A percentile compares a stretch with the other conserved stretches of the same genome.
phyloP scores from a whole-genome alignment of 1,140 invertebrate species.

The Vanessa tameamea region DNA sequence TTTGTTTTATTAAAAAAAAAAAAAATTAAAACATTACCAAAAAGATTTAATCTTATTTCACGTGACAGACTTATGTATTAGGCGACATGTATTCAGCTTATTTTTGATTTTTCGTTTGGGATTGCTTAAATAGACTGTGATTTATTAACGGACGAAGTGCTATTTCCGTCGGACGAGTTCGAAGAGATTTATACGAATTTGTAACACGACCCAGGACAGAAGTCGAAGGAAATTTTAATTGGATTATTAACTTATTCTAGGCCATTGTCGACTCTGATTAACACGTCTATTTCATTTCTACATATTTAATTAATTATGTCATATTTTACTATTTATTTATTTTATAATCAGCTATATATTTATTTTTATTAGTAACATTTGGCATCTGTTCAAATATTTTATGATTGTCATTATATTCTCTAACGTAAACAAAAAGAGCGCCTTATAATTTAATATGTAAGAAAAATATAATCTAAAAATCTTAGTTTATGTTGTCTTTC shows the following conservation, averaged over 20 bases:
- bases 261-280: constrained; percentile 34
- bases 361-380: background rate
- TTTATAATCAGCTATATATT: background rate
- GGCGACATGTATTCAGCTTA: constrained; percentile 62
- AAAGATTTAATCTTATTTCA: constrained; percentile 32
- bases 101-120: constrained; percentile 76
- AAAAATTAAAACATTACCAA: too few relatives aligned
- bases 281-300: background rate
- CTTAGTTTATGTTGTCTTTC: too few relatives aligned
- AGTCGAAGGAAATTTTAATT: constrained; percentile 78
- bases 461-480: too few relatives aligned
- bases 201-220: constrained; percentile 73
- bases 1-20: too few relatives aligned
- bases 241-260: constrained; percentile 58
- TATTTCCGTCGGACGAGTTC: constrained; percentile 77
- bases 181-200: constrained; percentile 78
- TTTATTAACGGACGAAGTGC: constrained; percentile 76
- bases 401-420: background rate
- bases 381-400: constrained; percentile 21
- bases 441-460: too few relatives aligned
- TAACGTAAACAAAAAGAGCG: too few relatives aligned
- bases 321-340: background rate
- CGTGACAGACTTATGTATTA: constrained; percentile 49
- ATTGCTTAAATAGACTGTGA: constrained; percentile 77
- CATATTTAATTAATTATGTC: constrained; percentile 8